Percentiles rank a stretch among this genome's conserved stretches.
Evolutionary conservation across 1,140 invertebrate genomes (phyloP).

Genomic region (Drosophila prosaltans): DNA sequence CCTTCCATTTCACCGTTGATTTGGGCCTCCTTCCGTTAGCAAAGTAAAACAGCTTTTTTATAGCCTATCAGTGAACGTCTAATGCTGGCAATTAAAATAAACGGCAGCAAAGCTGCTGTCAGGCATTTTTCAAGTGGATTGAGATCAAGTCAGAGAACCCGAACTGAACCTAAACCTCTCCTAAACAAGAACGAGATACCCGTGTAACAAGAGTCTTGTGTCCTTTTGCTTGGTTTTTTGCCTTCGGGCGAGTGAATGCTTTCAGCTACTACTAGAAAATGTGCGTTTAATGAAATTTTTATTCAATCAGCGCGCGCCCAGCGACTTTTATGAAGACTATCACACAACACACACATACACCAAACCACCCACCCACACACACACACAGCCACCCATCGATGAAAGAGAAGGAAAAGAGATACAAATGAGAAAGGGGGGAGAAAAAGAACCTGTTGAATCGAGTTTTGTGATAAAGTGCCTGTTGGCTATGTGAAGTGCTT

Average conservation of each 20-base stretch:
- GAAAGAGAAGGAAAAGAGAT: background rate
- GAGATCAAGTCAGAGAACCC: conserved; percentile 11
- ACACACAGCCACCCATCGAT: conserved; percentile 2
- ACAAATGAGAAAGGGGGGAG: background rate
- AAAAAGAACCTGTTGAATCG: conserved; percentile 47
- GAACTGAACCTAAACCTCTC: background rate
- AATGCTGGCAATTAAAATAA: conserved; percentile 79
- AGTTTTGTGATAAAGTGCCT: conserved; percentile 59
- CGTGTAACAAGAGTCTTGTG: background rate
- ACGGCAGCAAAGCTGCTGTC: conserved; percentile 49
- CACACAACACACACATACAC: conserved; percentile 7
- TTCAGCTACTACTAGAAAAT: conserved; percentile 59
- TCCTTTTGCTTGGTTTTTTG: background rate
- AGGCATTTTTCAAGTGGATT: conserved; percentile 14
- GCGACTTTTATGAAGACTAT: conserved; percentile 59
- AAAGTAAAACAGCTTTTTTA: conserved; percentile 56
- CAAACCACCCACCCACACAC: background rate
- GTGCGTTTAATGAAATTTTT: conserved; percentile 80
- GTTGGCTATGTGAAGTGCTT: conserved; percentile 33
- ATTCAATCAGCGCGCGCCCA: conserved; percentile 65
- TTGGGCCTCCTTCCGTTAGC: conserved; percentile 6
- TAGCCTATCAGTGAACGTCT: conserved; percentile 70
- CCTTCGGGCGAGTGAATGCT: conserved; percentile 27
- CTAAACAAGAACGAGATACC: background rate
- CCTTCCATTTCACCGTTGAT: conserved; percentile 15